Base-by-base conservation (phyloP, 2,888 invertebrate species). In the Leucoma salicis region DNA sequence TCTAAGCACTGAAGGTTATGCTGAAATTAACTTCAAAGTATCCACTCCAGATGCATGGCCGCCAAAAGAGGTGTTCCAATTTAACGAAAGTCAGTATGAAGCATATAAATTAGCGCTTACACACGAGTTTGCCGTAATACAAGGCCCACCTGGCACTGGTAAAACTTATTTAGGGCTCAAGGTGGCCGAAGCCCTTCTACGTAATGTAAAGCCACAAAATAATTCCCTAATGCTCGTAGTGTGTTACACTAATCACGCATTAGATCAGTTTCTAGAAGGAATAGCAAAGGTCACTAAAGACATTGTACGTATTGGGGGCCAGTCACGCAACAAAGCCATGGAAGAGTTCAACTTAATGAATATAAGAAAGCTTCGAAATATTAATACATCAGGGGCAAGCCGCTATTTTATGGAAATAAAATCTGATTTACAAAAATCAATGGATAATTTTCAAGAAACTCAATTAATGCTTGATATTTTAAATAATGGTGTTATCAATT, bases 111-210 rank as follows among this genome's bases (percentile, higher is more conserved):
- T 92, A 11, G 94, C 95, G 0, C 71, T 96, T 4, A 92, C 91
- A 0, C 90, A 91, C 47, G 93, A 95, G 68, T 92, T 96, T 55
- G 91, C 92, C 0, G 89, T 96, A 1, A 94, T 96, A 53, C 96
- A 96, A 80, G 96, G 97, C 0, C 96, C 96, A 1, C 96, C 96
- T 0, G 96, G 97, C 2, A 96, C 96, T 0, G 97, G 96, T 0
- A 96, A 96, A 84, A 96, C 96, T 0, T 94, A 91, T 70, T 74
- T 96, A 7, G 96, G 95, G 0, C 83, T 95, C 3, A 92, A 94
- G 80, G 91, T 97, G 12, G 92, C 94, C 0, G 80, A 92, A 55
- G 88, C 92, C 0, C 70, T 96, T n/a, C 65, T 95, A 5, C 64
- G 90, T 38, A 95, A 94, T 67, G 35, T 80, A 14, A 57, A 69